Evolutionary conservation across 92 coral and sea anemone species (phyloP).

Genomic region (Siderastrea siderea): DNA sequence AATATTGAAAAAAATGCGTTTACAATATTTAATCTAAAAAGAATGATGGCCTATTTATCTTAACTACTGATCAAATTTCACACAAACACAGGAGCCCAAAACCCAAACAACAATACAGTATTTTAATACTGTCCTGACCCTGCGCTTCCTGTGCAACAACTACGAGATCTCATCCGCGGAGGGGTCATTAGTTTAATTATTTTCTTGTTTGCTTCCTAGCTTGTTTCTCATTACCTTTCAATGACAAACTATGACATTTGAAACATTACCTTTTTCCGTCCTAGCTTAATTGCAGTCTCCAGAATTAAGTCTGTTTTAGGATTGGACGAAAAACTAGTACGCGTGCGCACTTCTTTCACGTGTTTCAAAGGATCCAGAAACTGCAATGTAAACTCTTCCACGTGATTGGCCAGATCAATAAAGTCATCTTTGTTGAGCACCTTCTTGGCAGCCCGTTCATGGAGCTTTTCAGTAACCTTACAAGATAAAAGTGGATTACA

Average conservation of each 20-base stretch:
- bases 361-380: slow-evolving; percentile 10
- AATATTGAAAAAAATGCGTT: no score
- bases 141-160: no score
- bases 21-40: no score
- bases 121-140: no score
- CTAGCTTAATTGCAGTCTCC: slow-evolving; percentile 9
- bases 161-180: no score
- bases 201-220: no score
- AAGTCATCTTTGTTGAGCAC: slow-evolving; percentile 10
- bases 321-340: not conserved
- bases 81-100: no score
- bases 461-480: slow-evolving; percentile 15
- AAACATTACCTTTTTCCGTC: not conserved
- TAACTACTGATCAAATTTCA: no score
- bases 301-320: slow-evolving; percentile 1
- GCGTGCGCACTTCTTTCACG: not conserved
- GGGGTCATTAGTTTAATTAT: no score
- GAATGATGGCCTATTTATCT: no score
- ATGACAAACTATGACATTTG: not conserved
- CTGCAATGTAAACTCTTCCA: slow-evolving; percentile 16
- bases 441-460: not conserved
- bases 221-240: no score
- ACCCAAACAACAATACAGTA: no score
- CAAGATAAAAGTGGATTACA: not conserved
- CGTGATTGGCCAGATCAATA: slow-evolving; percentile 11